phyloP scores from a whole-genome alignment of 2,113 vertebrate genomes.

The Silurus asotus region DNA sequence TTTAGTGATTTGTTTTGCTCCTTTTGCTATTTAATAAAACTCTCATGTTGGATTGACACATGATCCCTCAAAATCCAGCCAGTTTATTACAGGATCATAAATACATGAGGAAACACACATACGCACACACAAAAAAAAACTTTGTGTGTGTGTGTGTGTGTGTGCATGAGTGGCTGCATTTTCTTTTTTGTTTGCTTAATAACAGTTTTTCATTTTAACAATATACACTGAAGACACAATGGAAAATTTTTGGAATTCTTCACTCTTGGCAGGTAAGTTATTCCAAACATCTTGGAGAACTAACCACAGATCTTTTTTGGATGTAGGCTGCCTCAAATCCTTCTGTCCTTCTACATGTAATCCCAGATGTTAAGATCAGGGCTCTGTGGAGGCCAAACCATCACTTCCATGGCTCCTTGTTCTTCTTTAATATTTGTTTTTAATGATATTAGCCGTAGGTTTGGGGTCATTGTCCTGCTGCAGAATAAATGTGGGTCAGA shows the following conservation, averaged over 20 bases:
- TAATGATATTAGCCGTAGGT: no score
- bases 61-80: neutral
- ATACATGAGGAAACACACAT: neutral
- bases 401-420: no score
- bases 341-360: no score
- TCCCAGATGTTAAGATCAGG: no score
- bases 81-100: neutral
- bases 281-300: no score
- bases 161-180: neutral
- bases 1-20: neutral
- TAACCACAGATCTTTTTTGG: no score
- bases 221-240: neutral
- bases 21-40: neutral
- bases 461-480: no score
- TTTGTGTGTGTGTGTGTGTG: neutral
- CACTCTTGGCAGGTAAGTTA: neutral
- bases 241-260: neutral
- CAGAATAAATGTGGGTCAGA: no score
- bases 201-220: neutral
- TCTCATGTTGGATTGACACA: neutral
- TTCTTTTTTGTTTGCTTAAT: neutral
- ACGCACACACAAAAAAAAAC: neutral
- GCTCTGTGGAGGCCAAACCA: no score
- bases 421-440: no score
- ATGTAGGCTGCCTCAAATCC: no score